Evolutionary conservation across 2,888 invertebrate species (phyloP).

Genomic region (Eristalis arbustorum): DNA sequence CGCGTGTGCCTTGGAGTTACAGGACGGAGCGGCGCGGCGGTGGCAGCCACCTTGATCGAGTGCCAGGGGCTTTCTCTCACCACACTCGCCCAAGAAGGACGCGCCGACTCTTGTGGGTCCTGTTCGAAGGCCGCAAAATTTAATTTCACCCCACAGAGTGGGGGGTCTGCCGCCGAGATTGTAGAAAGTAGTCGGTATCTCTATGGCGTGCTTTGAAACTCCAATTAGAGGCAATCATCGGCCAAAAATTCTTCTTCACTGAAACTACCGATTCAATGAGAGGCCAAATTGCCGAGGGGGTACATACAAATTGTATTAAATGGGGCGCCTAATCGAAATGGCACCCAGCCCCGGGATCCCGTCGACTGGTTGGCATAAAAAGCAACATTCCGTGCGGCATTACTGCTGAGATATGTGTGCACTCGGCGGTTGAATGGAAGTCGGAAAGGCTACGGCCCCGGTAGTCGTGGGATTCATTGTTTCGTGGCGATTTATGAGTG

Average conservation of each 20-base stretch:
- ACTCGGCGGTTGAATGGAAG: not conserved
- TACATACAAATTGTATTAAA: constrained; percentile 64
- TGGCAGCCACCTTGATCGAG: constrained; percentile 56
- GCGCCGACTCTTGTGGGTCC: constrained; percentile 1
- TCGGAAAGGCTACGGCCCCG: not conserved
- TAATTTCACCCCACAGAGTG: constrained; percentile 30
- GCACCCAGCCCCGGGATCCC: not conserved
- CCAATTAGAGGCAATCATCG: constrained; percentile 46
- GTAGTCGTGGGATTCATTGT: constrained; percentile 6
- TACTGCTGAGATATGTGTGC: constrained; percentile 1
- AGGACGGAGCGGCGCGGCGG: too few species aligned
- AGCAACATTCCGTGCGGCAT: constrained; percentile 40
- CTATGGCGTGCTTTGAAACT: constrained; percentile 33
- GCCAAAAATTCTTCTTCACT: constrained; percentile 49
- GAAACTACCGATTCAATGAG: constrained; percentile 30
- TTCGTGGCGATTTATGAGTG: constrained; percentile 20
- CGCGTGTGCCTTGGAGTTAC: constrained; percentile 36
- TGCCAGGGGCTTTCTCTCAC: constrained; percentile 44
- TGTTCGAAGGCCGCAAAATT: constrained; percentile 53
- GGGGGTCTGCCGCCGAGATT: not conserved
- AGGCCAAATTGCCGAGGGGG: constrained; percentile 39
- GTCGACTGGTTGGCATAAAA: not conserved
- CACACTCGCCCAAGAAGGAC: constrained; percentile 15
- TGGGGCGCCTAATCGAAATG: constrained; percentile 48
- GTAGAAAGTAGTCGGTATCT: not conserved